Conservation (phyloP, 2,113 vertebrate species). For the Willisornis vidua region DNA sequence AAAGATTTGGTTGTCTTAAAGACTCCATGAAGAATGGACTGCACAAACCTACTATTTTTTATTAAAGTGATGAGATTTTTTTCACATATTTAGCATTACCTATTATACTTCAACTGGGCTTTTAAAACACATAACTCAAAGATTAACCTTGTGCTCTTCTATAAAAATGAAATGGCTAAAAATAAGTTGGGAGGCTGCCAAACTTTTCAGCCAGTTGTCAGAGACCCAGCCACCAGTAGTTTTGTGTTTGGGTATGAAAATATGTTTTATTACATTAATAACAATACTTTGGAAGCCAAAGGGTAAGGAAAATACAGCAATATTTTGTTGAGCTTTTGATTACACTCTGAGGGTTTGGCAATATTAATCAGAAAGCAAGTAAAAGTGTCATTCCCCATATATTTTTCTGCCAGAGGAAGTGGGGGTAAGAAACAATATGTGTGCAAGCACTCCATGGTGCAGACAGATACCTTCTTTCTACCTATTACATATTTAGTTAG, state of each 20-base stretch:
- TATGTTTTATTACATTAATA: neutral
- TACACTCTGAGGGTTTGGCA: neutral
- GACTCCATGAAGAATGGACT: neutral
- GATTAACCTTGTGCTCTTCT: neutral
- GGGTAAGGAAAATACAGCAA: neutral
- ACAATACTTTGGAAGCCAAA: neutral
- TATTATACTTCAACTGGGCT: neutral
- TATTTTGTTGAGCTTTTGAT: neutral
- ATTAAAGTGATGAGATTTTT: neutral
- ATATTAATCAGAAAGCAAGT: neutral
- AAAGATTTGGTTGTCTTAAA: neutral
- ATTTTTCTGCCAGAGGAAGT: neutral
- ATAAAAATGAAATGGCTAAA: neutral
- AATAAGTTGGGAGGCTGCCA: neutral
- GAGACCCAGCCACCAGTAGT: neutral
- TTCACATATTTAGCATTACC: neutral
- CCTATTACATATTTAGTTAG: neutral
- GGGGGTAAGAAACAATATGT: neutral
- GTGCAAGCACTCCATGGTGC: neutral
- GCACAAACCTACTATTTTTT: neutral
- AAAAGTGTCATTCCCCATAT: neutral
- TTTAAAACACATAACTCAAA: neutral
- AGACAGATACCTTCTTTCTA: neutral
- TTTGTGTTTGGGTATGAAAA: neutral
- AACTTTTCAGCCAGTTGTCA: neutral